phyloP scores from a whole-genome alignment of 2,888 invertebrate genomes.

The Metopia argyrocephala region DNA sequence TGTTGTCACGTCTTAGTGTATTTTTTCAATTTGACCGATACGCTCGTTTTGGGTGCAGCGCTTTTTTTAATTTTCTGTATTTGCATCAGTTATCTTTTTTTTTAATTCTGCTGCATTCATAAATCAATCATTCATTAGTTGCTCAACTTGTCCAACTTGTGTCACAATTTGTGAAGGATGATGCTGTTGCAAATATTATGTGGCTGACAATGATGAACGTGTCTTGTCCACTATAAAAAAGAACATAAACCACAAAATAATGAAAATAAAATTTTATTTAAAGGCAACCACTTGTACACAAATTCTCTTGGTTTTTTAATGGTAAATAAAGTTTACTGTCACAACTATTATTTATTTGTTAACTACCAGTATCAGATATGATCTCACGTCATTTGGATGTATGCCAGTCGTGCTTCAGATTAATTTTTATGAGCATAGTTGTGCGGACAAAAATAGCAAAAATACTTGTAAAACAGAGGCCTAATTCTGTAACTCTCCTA shows the following conservation, averaged over 20 bases:
- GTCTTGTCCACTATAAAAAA: constrained; percentile 29
- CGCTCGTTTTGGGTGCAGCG: constrained; percentile 7
- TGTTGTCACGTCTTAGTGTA: constrained; percentile 3
- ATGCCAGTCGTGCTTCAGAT: constrained; percentile 13
- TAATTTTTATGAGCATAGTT: constrained; percentile 12
- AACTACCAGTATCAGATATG: constrained; percentile 55
- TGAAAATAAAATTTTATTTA: neutral
- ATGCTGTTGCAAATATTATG: constrained; percentile 12
- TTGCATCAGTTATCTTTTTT: constrained; percentile 54
- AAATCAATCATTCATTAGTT: constrained; percentile 64
- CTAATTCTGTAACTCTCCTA: neutral
- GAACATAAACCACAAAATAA: neutral
- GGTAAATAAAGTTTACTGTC: constrained; percentile 20
- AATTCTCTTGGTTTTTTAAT: constrained; percentile 33
- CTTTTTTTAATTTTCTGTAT: constrained; percentile 5
- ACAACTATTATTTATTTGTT: constrained; percentile 33
- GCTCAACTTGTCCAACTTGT: constrained; percentile 60
- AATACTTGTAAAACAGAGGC: neutral
- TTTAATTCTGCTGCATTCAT: constrained; percentile 56
- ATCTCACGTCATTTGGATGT: constrained; percentile 51
- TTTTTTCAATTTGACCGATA: neutral
- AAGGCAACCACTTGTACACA: neutral
- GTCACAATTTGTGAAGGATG: constrained; percentile 54
- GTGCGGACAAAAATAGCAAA: neutral
- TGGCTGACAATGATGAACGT: constrained; percentile 23